Evolutionary conservation across 1,140 invertebrate species (phyloP), one percentile per base, ranked within the genome.

Genomic region (Bathynomus jamesi): DNA sequence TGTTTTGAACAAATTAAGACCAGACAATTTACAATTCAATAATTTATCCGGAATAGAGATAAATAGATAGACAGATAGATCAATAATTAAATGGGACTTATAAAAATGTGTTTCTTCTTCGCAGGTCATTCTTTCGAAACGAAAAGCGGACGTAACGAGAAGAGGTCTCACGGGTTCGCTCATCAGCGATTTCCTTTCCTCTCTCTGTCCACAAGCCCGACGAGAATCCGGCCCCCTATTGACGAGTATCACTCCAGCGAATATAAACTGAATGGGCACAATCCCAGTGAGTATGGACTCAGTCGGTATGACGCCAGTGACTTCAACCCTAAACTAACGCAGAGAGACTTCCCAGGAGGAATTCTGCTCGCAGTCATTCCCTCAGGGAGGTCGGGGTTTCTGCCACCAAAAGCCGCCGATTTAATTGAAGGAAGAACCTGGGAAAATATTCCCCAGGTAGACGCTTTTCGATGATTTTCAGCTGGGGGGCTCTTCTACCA

Each of bases 401-500:
- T 17, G 11, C 40, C 40, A 5, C 40, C 13, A 53, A 53, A 11
- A 11, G 11, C 40, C 13, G 21, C 21, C 11, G 1, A 53, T 5
- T 5, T 53, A 53, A 53, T 53, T 17, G 40, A 53, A 53, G 40
- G 40, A 21, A 53, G 40, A 53, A 53, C 40, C 1, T 53, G 40
- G 40, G 40, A 53, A 5, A 53, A 53, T 21, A 17, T 21, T 1
- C 13, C 13, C 21, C 11, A 21, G 40, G 40, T 53, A 3, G 40
- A 53, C n/a, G n/a, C n/a, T n/a, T n/a, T n/a, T n/a, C 13, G 13
- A 53, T 53, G 40, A 21, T 53, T 11, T 11, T 17, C 40, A 2
- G 1, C 40, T 21, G 2, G 40, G 40, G 1, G 40, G 21, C 40
- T 53, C 40, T 53, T 53, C 71, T 61, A 76, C 75, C 7, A 73